phyloP scores from a whole-genome alignment of 1,140 invertebrate genomes.

The Rhopalosiphum padi region DNA sequence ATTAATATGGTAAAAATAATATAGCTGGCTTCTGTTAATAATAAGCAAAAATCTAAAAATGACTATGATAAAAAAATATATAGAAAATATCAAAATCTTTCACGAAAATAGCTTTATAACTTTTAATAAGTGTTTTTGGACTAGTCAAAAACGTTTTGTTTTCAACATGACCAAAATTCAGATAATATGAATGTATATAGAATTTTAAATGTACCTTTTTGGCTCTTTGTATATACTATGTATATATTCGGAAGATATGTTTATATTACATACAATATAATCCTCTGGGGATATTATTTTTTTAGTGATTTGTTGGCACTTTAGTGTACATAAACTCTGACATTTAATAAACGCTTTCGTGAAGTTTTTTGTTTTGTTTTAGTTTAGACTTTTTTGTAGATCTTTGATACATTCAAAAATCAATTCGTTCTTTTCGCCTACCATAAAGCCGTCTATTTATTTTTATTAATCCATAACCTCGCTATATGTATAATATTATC shows the following conservation, averaged over 20 bases:
- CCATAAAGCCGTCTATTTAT: not conserved
- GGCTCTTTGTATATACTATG: not conserved
- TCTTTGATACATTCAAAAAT: not conserved
- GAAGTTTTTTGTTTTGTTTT: not conserved
- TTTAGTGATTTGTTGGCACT: not conserved
- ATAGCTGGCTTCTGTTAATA: not conserved
- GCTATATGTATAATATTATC: not conserved
- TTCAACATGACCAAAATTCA: not conserved
- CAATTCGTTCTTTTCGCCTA: not conserved
- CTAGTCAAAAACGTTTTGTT: not conserved
- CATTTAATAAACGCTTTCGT: not conserved
- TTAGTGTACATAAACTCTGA: not conserved
- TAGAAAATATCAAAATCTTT: not conserved
- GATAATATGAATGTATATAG: not conserved
- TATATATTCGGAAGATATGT: not conserved
- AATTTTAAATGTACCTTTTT: not conserved
- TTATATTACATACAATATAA: not conserved
- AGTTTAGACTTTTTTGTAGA: not conserved
- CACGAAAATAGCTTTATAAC: not conserved
- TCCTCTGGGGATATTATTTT: not conserved
- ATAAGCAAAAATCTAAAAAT: not conserved
- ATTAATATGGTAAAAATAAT: not conserved
- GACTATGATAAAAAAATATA: not conserved
- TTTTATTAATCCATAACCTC: not conserved
- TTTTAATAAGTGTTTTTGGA: not conserved